Evolutionary conservation across 2,888 invertebrate genomes (phyloP).

Genomic region (Nebria salina): DNA sequence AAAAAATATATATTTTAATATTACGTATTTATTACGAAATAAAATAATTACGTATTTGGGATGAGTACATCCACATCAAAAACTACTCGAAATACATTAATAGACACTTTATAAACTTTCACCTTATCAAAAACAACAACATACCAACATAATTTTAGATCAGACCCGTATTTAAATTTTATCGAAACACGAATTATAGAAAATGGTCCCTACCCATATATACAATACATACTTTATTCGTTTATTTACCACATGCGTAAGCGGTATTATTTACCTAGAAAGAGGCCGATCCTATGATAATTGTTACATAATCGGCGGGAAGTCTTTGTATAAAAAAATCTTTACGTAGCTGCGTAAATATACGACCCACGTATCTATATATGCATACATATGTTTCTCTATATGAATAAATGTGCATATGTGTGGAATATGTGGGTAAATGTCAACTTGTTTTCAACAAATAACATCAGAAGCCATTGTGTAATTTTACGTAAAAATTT

Average conservation of each 20-base stretch:
- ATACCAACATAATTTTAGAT: neutral
- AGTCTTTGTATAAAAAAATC: slow-evolving; percentile 14
- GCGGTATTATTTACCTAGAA: neutral
- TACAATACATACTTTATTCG: neutral
- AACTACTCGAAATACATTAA: slow-evolving; percentile 8
- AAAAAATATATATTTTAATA: no score
- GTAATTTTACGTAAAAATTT: slow-evolving; percentile 28
- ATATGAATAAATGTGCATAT: slow-evolving; percentile 4
- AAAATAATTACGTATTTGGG: no score
- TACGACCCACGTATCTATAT: slow-evolving; percentile 7
- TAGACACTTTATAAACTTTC: slow-evolving; percentile 32
- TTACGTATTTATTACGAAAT: no score
- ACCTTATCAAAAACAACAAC: slow-evolving; percentile 28
- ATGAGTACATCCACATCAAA: no score
- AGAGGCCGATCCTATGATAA: neutral
- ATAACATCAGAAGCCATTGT: slow-evolving; percentile 15
- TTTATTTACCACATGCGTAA: neutral
- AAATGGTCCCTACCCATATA: no score
- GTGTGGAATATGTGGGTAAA: slow-evolving; percentile 18
- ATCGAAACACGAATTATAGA: no score
- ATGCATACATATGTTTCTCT: neutral
- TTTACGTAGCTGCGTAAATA: slow-evolving; percentile 32
- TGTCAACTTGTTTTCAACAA: slow-evolving; percentile 32
- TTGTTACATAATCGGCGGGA: slow-evolving; percentile 23
- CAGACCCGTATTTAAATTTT: neutral